These are phyloP conservation scores for Chrysodeixis includens DNA, from an alignment of 2,888 invertebrate species.

Conservation along the genomic window DNA sequence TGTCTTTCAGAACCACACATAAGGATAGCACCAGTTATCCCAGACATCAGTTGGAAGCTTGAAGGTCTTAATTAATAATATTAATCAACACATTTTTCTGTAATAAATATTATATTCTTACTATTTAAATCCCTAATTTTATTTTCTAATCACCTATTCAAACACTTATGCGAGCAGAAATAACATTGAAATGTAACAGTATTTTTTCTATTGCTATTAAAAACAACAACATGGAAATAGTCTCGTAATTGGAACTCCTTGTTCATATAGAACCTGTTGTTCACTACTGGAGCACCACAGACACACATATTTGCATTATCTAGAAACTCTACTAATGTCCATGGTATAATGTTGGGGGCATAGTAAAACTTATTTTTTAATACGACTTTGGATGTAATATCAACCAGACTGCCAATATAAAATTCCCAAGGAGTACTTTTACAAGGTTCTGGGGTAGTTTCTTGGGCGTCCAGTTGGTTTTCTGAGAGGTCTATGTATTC, in stretches of 20 bases:
- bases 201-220: slow-evolving; percentile 74
- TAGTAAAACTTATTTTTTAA: slow-evolving; percentile 88
- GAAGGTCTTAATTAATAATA: slow-evolving; percentile 76
- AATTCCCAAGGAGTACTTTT: slow-evolving; percentile 73
- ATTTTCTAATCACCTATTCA: slow-evolving; percentile 52
- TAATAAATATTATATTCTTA: slow-evolving; percentile 46
- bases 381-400: slow-evolving; percentile 87
- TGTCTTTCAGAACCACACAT: slow-evolving; percentile 89
- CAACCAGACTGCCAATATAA: slow-evolving; percentile 86
- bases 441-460: slow-evolving; percentile 36
- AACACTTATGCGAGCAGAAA: slow-evolving; percentile 90
- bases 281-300: slow-evolving; percentile 88
- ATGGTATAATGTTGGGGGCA: slow-evolving; percentile 89
- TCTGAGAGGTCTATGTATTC: slow-evolving; percentile 89
- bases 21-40: slow-evolving; percentile 89
- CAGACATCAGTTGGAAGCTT: slow-evolving; percentile 89
- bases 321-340: slow-evolving; percentile 89
- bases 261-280: slow-evolving; percentile 67
- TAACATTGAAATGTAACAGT: slow-evolving; percentile 89
- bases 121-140: slow-evolving; percentile 33
- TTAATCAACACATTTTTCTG: slow-evolving; percentile 27
- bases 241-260: slow-evolving; percentile 78
- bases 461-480: slow-evolving; percentile 84
- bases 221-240: slow-evolving; percentile 77
- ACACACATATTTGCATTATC: slow-evolving; percentile 90